Evolutionary conservation across 1,140 invertebrate species (phyloP), one percentile per base, ranked within the genome.

Genomic region (Bombus huntii): DNA sequence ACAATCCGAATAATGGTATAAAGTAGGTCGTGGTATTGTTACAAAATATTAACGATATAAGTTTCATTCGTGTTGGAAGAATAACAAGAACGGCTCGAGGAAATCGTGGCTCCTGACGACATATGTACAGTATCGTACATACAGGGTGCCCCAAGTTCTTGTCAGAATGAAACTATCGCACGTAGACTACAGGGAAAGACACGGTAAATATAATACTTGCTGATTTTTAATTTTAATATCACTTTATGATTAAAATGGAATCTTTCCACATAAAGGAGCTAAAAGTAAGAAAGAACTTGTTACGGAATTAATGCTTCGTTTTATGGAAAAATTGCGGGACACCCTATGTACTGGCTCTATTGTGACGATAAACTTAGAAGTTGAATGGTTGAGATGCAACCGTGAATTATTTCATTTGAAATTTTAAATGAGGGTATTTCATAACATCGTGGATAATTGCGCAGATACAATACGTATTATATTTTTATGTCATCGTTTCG

Each of bases 1-100:
- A 47, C 82, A 83, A 83, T 83, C 74, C 74, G 82, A 59, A 83
- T 83, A 83, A 83, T 83, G 82, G 82, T 71, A n/a, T 18, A 77
- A 85, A 85, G 31, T 83, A 31, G 82, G 82, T 83, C 82, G 34
- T 28, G 76, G 65, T 71, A 83, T 83, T 78, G 82, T 83, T 83
- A 15, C 74, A 70, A 83, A 83, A 83, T 83, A 83, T 83, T 59
- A 83, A 83, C 74, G 82, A 70, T 68, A 70, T 78, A 70, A 75
- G 71, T 66, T 65, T 1, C 28, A 12, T 42, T 9, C 18, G 71
- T 72, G 53, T 34, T 5, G n/a, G 44, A 42, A 28, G 74, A 31
- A 65, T 65, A 65, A 75, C 31, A 15, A 25, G 37, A 68, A 83
- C 34, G 13, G 47, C 4, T 34, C 53, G 68, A 42, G 47, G 2